phyloP scores from a whole-genome alignment of 2,797 vertebrate species.

The Mus caroli region DNA sequence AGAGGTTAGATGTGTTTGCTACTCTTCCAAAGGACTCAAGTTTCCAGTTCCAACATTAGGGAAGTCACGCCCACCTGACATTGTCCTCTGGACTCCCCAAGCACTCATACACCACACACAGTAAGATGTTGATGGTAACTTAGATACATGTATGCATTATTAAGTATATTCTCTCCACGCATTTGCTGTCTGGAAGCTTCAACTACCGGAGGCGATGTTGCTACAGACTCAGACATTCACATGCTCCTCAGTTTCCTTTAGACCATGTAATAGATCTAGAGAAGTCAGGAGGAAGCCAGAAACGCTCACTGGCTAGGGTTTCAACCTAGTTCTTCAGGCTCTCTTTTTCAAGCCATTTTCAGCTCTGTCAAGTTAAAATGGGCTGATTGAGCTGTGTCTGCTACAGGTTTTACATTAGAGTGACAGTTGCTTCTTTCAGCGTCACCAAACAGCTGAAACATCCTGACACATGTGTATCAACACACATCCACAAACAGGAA shows the following conservation, averaged over 20 bases:
- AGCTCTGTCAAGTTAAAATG: slow-evolving; percentile 24
- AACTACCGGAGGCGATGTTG: background rate
- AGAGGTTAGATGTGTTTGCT: background rate
- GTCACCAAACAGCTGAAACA: slow-evolving; percentile 42
- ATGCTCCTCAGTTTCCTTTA: background rate
- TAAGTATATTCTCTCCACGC: background rate
- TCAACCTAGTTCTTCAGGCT: background rate
- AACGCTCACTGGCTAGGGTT: background rate
- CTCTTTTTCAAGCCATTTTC: background rate
- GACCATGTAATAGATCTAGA: too few species aligned
- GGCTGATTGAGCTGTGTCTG: slow-evolving; percentile 29
- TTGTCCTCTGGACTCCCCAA: background rate
- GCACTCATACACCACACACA: background rate
- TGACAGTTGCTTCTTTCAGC: slow-evolving; percentile 51
- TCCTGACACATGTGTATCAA: slow-evolving; percentile 54
- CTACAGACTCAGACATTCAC: background rate
- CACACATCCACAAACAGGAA: slow-evolving; percentile 40
- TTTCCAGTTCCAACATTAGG: background rate
- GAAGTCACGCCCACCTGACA: background rate
- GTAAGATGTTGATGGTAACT: background rate
- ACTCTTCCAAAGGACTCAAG: background rate
- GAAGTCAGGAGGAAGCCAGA: background rate
- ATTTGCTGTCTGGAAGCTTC: background rate
- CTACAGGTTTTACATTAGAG: background rate
- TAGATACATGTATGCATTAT: background rate